Evolutionary conservation across 2,888 invertebrate species (phyloP), one percentile per base, ranked within the genome.

Genomic region (Drosophila prostipennis): DNA sequence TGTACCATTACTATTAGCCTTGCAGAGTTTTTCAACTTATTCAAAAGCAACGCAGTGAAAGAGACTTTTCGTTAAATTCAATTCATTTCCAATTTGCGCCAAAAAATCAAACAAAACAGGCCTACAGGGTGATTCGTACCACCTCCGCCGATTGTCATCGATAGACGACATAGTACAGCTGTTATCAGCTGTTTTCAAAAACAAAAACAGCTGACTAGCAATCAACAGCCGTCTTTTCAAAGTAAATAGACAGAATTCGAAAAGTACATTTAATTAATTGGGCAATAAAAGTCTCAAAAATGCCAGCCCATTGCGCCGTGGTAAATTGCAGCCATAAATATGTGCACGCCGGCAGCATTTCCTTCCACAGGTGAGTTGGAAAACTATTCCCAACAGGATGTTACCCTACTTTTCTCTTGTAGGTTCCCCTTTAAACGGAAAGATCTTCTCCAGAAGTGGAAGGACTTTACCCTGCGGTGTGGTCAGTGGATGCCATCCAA

Each of bases 251-350:
- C 4, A 2, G 8, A 16, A 40, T 4, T 13, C 6, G 19, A 42
- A 0, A 8, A 48, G 32, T 4, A 6, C 6, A 0, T 46, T 36
- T 2, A 34, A 36, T 32, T 56, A 13, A 2, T 29, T 46, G 10
- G 16, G 3, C 2, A 8, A 32, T 6, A 5, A 16, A 32, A 6
- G 1, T 4, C 3, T 2, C 11, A 6, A 40, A 23, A 3, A 92
- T 92, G 92, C 92, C 92, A 3, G 90, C 92, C 42, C 91, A 90
- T 75, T 92, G 92, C 73, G 90, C 89, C n/a, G 91, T 92, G 14
- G 74, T 83, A 2, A 90, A 90, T 71, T 92, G 92, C 67, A 89
- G 90, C 78, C 88, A 90, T 61, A 91, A 90, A 88, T 92, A 92
- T 75, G 83, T 88, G 0, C 91, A 91, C 55, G 80, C 89, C 3